phyloP scores from a whole-genome alignment of 2,113 vertebrate species.

The Trachemys scripta region DNA sequence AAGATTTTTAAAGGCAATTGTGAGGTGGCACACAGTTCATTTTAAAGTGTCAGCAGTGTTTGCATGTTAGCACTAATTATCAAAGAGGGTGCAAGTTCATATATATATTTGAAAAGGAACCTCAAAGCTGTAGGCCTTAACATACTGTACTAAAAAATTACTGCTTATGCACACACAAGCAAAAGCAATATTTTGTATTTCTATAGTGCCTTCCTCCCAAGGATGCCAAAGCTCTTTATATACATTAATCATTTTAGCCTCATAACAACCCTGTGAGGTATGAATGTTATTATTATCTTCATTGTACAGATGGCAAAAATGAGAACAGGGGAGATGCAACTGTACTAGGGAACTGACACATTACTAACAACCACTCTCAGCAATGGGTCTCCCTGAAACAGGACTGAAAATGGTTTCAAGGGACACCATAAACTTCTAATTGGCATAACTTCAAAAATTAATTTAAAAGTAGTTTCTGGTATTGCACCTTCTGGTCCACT shows the following conservation, averaged over 20 bases:
- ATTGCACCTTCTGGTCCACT: not conserved
- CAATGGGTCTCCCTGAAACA: not conserved
- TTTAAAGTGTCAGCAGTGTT: not conserved
- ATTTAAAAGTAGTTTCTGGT: not conserved
- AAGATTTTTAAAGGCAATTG: not conserved
- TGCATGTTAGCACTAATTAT: not conserved
- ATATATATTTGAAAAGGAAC: not conserved
- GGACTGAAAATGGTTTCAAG: not conserved
- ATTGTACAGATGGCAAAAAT: conserved; percentile 40
- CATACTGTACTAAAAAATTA: fast-evolving
- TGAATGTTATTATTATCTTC: conserved; percentile 36
- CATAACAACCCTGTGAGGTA: not conserved
- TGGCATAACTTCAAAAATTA: not conserved
- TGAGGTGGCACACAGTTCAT: fast-evolving
- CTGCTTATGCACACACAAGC: fast-evolving
- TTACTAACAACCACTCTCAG: conserved; percentile 33
- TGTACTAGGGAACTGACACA: conserved; percentile 64
- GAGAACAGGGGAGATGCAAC: not conserved
- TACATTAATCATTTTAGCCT: conserved; percentile 23
- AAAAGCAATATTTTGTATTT: not conserved
- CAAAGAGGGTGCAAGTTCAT: not conserved
- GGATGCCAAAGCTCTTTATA: not conserved
- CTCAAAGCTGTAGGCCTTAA: not conserved
- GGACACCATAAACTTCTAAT: not conserved
- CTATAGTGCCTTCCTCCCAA: not conserved